phyloP scores from a whole-genome alignment of 2,888 invertebrate species.

The Antheraea assamensis region DNA sequence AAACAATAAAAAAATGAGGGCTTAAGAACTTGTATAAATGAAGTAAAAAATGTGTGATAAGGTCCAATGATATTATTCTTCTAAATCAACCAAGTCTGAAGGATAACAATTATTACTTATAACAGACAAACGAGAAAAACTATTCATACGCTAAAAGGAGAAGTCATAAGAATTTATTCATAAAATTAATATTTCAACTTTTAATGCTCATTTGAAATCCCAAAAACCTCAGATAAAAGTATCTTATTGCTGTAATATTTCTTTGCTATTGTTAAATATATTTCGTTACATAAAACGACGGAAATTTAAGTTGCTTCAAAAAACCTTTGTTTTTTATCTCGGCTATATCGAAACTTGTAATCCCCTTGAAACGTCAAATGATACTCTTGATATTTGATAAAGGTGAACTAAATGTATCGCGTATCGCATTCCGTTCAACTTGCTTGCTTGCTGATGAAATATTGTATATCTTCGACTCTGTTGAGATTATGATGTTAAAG shows the following conservation, averaged over 20 bases:
- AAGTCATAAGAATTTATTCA: background rate
- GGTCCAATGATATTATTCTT: background rate
- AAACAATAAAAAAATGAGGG: no score
- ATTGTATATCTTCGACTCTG: constrained; percentile 18
- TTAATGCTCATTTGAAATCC: background rate
- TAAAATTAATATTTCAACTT: background rate
- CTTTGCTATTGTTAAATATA: background rate
- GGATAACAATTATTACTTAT: background rate
- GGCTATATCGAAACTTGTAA: constrained; percentile 27
- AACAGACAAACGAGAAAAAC: background rate
- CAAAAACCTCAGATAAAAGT: background rate
- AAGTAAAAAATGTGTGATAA: no score
- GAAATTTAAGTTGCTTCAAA: constrained; percentile 19
- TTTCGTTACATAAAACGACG: constrained; percentile 7
- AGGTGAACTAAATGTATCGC: constrained; percentile 40
- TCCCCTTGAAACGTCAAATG: constrained; percentile 56
- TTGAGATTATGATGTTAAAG: background rate
- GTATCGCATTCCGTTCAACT: constrained; percentile 39
- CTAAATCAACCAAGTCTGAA: background rate
- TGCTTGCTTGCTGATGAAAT: constrained; percentile 23
- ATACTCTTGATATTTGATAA: constrained; percentile 49
- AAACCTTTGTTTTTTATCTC: constrained; percentile 25
- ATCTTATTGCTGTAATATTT: background rate
- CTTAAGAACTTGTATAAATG: no score
- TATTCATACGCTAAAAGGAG: background rate